Evolutionary conservation across 2,113 vertebrate species (phyloP).

Genomic region (Rynchops niger): DNA sequence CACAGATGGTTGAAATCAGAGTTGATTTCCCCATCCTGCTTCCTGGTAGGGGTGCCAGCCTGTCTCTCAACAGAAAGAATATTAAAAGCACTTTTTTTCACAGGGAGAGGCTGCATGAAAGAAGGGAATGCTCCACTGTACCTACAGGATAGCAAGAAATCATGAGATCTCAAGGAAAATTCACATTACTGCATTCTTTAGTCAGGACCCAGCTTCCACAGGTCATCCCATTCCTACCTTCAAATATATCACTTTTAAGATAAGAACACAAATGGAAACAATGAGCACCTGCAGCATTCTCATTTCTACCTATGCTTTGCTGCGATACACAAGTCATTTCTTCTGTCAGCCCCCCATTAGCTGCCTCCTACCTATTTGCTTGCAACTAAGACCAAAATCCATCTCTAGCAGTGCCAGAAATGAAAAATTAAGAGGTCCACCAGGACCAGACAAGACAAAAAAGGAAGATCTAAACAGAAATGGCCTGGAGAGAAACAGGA

Average conservation of each 20-base stretch:
- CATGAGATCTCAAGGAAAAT: not conserved
- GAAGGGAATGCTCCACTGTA: not conserved
- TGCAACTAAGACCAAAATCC: not conserved
- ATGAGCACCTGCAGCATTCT: not conserved
- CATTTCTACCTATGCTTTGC: not conserved
- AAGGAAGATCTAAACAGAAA: not conserved
- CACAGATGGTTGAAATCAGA: not conserved
- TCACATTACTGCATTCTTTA: not conserved
- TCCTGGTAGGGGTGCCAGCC: constrained; percentile 12
- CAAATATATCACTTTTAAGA: not conserved
- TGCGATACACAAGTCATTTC: not conserved
- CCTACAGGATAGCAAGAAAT: not conserved
- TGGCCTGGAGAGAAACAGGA: not conserved
- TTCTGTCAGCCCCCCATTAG: not conserved
- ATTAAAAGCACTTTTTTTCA: constrained; percentile 18
- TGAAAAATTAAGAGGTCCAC: not conserved
- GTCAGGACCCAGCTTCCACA: not conserved
- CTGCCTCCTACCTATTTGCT: not conserved
- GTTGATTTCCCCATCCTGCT: constrained; percentile 34
- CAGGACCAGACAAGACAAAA: not conserved
- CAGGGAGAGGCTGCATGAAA: not conserved
- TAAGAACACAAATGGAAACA: not conserved
- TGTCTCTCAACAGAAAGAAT: not conserved
- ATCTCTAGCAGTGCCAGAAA: not conserved
- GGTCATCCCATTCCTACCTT: not conserved